Conservation (phyloP, 2,888 invertebrate genomes). For the Temnothorax rugatulus region DNA sequence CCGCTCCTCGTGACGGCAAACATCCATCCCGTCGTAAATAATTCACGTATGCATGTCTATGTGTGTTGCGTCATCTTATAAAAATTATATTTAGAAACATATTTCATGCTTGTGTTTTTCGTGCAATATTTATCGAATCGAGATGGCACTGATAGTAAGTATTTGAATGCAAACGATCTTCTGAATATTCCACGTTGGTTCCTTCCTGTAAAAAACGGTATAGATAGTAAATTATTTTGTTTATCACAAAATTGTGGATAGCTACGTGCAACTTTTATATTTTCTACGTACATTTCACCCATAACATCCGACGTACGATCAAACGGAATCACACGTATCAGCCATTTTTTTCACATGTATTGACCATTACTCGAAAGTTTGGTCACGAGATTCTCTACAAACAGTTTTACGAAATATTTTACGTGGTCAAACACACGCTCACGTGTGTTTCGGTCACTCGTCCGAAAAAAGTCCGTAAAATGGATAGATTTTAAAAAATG, state of each 20-base stretch:
- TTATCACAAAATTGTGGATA: background rate
- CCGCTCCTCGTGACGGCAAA: background rate
- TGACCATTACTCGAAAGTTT: conserved; percentile 37
- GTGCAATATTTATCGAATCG: conserved; percentile 4
- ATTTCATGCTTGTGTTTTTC: background rate
- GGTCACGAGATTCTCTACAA: conserved; percentile 27
- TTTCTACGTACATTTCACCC: background rate
- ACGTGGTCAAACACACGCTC: conserved; percentile 21
- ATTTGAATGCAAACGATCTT: background rate
- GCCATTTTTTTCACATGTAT: background rate
- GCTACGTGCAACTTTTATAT: background rate
- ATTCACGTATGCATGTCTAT: background rate
- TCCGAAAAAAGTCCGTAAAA: conserved; percentile 59
- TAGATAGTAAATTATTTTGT: conserved; percentile 3
- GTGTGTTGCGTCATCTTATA: background rate
- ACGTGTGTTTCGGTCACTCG: background rate
- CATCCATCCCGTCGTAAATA: conserved; percentile 18
- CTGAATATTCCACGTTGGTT: conserved; percentile 3
- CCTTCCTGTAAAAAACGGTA: background rate
- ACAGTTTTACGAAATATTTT: conserved; percentile 34
- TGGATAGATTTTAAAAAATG: conserved; percentile 60
- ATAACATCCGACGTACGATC: conserved; percentile 26
- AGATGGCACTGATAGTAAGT: background rate
- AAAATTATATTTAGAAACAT: conserved; percentile 21
- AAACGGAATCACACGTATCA: conserved; percentile 15